Percentiles rank a stretch among this genome's conserved stretches.
Evolutionary conservation across 2,797 vertebrate genomes (phyloP).

Genomic region (Anisognathus igniventris): DNA sequence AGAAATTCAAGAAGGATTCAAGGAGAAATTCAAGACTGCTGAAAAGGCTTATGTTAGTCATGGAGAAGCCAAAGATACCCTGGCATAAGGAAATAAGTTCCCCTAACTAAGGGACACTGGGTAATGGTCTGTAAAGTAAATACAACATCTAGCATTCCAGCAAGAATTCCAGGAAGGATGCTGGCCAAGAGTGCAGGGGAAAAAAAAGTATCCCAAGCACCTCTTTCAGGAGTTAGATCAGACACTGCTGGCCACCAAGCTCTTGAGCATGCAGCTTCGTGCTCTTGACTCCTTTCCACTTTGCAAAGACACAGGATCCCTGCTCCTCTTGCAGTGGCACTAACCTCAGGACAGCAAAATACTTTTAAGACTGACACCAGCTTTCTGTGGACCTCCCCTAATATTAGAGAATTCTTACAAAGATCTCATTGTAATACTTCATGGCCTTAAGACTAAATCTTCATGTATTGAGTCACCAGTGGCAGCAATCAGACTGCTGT

Average conservation of each 20-base stretch:
- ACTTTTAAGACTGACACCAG: not conserved
- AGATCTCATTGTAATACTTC: not conserved
- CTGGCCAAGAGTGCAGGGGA: not conserved
- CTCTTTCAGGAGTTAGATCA: not conserved
- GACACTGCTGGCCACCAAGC: not conserved
- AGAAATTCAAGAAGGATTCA: not conserved
- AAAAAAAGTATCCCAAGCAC: not conserved
- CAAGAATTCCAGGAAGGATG: not conserved
- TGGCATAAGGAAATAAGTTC: not conserved
- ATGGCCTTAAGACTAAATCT: not conserved
- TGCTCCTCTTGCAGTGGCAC: not conserved
- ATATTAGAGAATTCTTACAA: not conserved
- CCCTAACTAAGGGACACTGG: not conserved
- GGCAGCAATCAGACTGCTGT: not conserved
- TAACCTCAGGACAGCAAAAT: not conserved
- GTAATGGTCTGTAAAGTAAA: not conserved
- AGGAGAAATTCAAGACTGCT: not conserved
- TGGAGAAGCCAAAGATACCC: not conserved
- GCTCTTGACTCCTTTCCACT: fast-evolving
- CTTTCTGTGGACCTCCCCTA: not conserved
- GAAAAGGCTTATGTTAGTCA: not conserved
- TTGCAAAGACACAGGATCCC: not conserved
- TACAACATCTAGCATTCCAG: not conserved
- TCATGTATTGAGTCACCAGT: not conserved
- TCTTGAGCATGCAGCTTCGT: fast-evolving